Base-by-base conservation (phyloP, 2,888 invertebrate genomes). In the Oxyteleia sp. region DNA sequence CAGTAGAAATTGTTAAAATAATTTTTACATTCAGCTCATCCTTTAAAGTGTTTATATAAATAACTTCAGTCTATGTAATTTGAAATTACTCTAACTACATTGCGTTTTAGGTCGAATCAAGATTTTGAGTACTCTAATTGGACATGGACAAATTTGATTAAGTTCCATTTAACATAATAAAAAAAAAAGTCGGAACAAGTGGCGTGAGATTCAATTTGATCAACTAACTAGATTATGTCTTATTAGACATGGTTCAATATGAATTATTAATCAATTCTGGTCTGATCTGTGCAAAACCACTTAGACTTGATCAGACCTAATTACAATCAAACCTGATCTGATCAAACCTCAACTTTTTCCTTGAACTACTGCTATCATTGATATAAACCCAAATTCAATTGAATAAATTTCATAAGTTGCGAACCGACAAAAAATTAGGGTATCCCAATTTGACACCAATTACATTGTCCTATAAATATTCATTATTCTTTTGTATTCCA, bases 391-490 rank as follows among this genome's bases (percentile, higher is more conserved):
- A 45, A 55, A 32, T 0, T 49, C 15, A 26, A 43, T 20, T 35
- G 26, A 47, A 61, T 32, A 16, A 11, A 23, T 76, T 63, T 63
- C 63, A 47, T 47, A 78, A 69, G 61, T 3, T 4, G 11, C 18
- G 15, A n/a, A 13, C 7, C 13, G 15, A 26, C 2, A 69, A 53
- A 64, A 49, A 64, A 38, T 71, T 63, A 11, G 41, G 68, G 8
- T 49, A 47, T 51, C 43, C 47, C 47, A 71, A 79, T 79, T 64
- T 32, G 57, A 71, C 57, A 57, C 32, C 64, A 79, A 71, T 79
- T 71, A 53, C 29, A 55, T 71, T 68, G 61, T 68, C 26, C 29
- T 64, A 71, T 79, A 79, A 79, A 79, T 71, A 79, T 71, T 63
- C 71, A 79, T 47, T 43, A 41, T 53, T 57, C 75, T 75, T 64